Percentiles rank a stretch among this genome's conserved stretches.
Conservation (phyloP, 2,113 vertebrate genomes). For the Leucopsar rothschildi region DNA sequence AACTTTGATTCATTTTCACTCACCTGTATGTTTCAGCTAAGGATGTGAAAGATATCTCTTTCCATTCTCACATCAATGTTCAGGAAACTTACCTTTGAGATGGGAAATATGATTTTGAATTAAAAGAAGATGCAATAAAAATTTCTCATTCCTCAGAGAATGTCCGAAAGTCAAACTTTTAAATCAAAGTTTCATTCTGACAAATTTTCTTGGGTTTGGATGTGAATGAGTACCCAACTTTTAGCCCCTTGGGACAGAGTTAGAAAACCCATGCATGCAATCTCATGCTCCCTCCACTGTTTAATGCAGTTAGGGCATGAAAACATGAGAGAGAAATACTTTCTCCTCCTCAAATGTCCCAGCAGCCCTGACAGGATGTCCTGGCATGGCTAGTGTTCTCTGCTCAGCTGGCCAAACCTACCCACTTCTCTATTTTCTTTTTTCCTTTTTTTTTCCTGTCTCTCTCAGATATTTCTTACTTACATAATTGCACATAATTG, state of each 20-base stretch:
- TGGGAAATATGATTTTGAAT: neutral
- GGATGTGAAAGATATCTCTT: neutral
- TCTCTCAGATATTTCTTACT: neutral
- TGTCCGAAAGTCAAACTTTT: neutral
- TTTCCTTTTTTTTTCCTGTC: neutral
- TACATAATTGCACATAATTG: neutral
- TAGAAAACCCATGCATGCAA: rapidly evolving
- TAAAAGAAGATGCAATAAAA: neutral
- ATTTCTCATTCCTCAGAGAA: neutral
- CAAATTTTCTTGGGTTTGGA: neutral
- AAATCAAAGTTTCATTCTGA: neutral
- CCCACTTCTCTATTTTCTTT: neutral
- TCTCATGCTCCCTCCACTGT: neutral
- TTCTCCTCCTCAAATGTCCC: neutral
- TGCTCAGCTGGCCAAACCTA: rapidly evolving
- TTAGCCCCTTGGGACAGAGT: neutral
- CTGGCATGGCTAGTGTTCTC: neutral
- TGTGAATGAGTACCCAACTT: neutral
- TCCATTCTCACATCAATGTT: neutral
- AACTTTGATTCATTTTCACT: neutral
- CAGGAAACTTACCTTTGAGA: neutral
- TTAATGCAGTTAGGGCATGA: neutral
- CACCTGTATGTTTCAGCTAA: neutral
- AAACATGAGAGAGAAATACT: neutral
- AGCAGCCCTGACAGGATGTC: neutral